These are phyloP conservation scores for Leptosomus discolor DNA, from an alignment of 2,113 vertebrate species.

Conservation along the genomic window DNA sequence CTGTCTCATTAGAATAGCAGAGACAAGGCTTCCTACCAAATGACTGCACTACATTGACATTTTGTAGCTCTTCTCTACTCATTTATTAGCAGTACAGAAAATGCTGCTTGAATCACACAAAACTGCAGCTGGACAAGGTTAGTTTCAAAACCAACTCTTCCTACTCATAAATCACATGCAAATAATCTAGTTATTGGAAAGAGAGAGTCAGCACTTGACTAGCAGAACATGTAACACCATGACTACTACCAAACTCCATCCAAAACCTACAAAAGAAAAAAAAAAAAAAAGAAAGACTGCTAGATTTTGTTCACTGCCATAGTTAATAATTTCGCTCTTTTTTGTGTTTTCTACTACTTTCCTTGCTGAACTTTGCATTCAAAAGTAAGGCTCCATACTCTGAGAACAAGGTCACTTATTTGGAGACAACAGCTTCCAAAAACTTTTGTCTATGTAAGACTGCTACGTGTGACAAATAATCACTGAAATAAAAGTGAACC, in stretches of 20 bases:
- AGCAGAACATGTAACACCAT: background rate
- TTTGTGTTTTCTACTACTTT: background rate
- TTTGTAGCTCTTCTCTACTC: background rate
- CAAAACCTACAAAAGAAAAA: background rate
- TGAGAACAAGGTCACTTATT: background rate
- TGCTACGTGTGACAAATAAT: background rate
- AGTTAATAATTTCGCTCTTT: background rate
- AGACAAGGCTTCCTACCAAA: background rate
- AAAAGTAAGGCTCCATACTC: background rate
- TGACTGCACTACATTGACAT: background rate
- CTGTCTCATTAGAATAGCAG: background rate
- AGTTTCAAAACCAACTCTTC: background rate
- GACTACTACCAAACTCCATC: background rate
- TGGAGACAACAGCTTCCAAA: background rate
- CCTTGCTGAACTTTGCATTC: background rate
- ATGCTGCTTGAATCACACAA: background rate
- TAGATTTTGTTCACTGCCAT: background rate
- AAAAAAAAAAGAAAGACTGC: background rate
- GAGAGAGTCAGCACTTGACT: background rate
- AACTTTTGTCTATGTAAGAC: background rate
- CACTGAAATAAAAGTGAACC: background rate
- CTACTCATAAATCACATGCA: background rate
- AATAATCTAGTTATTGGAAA: background rate
- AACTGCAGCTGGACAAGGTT: background rate
- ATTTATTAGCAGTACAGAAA: background rate